Evolutionary conservation across 2,797 vertebrate genomes (phyloP), one percentile per base, ranked within the genome.

Genomic region (Rhincodon typus): DNA sequence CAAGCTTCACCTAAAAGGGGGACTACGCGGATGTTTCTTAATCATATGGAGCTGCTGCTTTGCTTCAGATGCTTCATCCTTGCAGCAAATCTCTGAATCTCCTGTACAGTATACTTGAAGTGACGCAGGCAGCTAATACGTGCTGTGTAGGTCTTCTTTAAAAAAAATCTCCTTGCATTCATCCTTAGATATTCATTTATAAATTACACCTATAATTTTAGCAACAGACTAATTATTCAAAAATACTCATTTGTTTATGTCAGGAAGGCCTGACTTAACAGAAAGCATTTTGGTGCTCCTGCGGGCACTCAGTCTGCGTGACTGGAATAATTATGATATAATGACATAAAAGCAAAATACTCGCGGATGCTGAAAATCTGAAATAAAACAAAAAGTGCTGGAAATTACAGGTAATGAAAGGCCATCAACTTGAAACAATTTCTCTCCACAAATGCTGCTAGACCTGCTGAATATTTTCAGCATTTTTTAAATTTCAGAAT

Each of bases 221-320:
- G 96, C 82, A 87, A 94, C 87, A 95, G 72, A 95, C 84, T 96
- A 74, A 57, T 96, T 90, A 42, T 95, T 96, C 95, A 77, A 84
- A 94, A 88, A 96, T 62, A 67, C 53, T 72, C 70, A 96, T 96
- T 94, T 96, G 90, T 95, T 96, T 96, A 66, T 96, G 84, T 82
- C 95, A 94, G n/a, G 25, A 69, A 86, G 69, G 38, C 90, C 94
- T 96, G 67, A 94, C 87, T 70, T 79, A 96, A 95, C 53, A 57
- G 84, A 95, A 70, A 70, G 15, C 95, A 86, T 34, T 53, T 12
- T 21, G 30, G 87, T n/a, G 27, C 42, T 46, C 21, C 23, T 25
- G 53, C 42, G 25, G 82, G 38, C 82, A 84, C 17, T 46, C 82
- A 46, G 42, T 23, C 42, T 25, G 46, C 42, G 42, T 84, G 82